A percentile compares a stretch with the other conserved stretches of the same genome.
These are phyloP conservation scores for Bombus breviceps DNA, from an alignment of 1,140 invertebrate species.

Conservation along the genomic window DNA sequence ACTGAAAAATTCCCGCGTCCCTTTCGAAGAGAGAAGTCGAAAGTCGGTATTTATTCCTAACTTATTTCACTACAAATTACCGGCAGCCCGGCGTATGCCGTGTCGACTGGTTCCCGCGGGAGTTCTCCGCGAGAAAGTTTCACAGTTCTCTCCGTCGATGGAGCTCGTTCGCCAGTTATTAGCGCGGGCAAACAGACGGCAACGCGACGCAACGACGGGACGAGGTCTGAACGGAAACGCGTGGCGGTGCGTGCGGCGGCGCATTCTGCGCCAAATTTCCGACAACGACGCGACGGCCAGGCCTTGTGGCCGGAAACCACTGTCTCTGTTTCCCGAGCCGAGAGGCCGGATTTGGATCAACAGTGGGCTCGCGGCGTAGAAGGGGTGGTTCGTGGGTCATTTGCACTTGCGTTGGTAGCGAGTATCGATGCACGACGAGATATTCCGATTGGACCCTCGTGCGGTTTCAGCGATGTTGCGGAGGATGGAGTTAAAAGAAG, in stretches of 20 bases:
- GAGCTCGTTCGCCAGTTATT: conserved; percentile 32
- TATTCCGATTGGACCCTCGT: neutral
- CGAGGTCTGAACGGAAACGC: conserved; percentile 1
- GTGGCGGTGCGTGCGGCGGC: neutral
- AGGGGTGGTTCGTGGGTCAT: neutral
- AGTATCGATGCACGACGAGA: neutral
- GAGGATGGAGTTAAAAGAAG: neutral
- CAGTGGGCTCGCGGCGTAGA: neutral
- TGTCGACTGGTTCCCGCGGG: neutral
- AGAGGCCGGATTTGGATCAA: neutral
- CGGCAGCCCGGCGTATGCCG: neutral
- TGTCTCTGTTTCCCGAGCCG: conserved; percentile 15
- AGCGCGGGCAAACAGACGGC: conserved; percentile 15
- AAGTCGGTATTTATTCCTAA: conserved; percentile 25
- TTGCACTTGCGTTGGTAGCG: too few species aligned
- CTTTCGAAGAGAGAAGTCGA: neutral
- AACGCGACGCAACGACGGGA: too few species aligned
- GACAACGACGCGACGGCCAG: neutral
- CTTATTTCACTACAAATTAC: conserved; percentile 31
- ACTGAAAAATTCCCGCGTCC: neutral
- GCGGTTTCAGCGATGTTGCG: neutral
- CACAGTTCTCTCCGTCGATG: neutral
- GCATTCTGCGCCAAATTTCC: conserved; percentile 28
- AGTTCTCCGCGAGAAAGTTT: conserved; percentile 17
- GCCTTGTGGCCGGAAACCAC: neutral